Percentiles rank a stretch among this genome's conserved stretches.
phyloP scores from a whole-genome alignment of 2,797 vertebrate species.

The Octomys mimax region DNA sequence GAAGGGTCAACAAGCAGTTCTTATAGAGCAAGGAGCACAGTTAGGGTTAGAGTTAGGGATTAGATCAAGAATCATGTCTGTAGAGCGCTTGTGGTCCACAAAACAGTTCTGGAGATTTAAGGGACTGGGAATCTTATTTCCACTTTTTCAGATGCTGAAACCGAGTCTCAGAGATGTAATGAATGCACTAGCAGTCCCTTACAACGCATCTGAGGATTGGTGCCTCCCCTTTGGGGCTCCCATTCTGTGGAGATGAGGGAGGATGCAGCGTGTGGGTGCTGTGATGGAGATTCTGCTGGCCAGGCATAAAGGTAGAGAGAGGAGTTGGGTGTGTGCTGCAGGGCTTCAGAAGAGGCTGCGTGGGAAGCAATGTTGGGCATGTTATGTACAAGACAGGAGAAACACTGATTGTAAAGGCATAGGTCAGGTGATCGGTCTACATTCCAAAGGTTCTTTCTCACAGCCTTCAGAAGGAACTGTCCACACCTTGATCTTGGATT shows the following conservation, averaged over 20 bases:
- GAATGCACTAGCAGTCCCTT: neutral
- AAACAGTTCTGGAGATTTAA: neutral
- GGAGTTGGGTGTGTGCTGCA: neutral
- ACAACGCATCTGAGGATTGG: neutral
- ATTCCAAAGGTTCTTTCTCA: neutral
- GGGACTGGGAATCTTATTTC: neutral
- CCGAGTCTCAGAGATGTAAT: neutral
- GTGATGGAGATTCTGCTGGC: neutral
- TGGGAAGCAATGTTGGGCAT: neutral
- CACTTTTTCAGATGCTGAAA: neutral
- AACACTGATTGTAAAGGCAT: neutral
- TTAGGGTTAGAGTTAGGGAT: neutral
- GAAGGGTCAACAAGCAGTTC: neutral
- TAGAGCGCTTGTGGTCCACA: neutral
- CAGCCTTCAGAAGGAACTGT: neutral
- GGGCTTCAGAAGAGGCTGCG: neutral
- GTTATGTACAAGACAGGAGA: neutral
- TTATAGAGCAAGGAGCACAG: neutral
- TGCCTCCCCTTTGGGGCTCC: neutral
- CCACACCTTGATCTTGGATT: neutral
- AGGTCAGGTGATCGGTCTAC: rapidly evolving
- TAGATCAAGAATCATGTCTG: neutral
- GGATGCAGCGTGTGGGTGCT: neutral
- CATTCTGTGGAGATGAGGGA: neutral
- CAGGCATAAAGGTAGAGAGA: neutral